Evolutionary conservation across 64 coral and sea anemone species (phyloP).

Genomic region (Exaiptasia diaphana): DNA sequence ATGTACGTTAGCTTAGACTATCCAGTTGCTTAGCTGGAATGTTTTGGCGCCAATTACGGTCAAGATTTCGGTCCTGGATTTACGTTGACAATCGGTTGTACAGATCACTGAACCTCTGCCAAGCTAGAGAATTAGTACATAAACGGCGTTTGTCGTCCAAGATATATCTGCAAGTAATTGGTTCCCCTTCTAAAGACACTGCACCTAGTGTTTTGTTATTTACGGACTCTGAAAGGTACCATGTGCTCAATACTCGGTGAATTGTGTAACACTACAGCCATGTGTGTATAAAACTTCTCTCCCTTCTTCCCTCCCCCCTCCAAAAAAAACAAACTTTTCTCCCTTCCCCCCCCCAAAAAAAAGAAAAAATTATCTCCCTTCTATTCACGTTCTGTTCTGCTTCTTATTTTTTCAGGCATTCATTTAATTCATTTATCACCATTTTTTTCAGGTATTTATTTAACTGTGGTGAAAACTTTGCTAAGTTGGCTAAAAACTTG

Average conservation of each 20-base stretch:
- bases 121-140: too few relatives aligned
- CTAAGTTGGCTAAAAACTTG: conserved; percentile 55
- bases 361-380: not conserved
- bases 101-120: too few relatives aligned
- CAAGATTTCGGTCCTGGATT: too few relatives aligned
- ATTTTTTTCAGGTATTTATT: conserved; percentile 70
- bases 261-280: not conserved
- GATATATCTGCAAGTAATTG: conserved; percentile 55
- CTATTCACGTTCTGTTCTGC: not conserved
- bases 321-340: not conserved
- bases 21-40: too few relatives aligned
- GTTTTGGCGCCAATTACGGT: too few relatives aligned
- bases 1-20: too few relatives aligned
- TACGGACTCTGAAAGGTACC: conserved; percentile 64
- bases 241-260: not conserved
- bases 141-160: too few relatives aligned
- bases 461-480: conserved; percentile 69
- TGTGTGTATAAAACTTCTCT: not conserved
- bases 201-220: conserved; percentile 55
- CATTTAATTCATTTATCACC: not conserved
- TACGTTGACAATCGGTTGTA: too few relatives aligned
- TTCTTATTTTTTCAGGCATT: not conserved
- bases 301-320: not conserved
- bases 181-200: conserved; percentile 25
- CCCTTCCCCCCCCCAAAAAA: not conserved